phyloP scores from a whole-genome alignment of 2,113 vertebrate species.

The Nyctibius bracteatus region DNA sequence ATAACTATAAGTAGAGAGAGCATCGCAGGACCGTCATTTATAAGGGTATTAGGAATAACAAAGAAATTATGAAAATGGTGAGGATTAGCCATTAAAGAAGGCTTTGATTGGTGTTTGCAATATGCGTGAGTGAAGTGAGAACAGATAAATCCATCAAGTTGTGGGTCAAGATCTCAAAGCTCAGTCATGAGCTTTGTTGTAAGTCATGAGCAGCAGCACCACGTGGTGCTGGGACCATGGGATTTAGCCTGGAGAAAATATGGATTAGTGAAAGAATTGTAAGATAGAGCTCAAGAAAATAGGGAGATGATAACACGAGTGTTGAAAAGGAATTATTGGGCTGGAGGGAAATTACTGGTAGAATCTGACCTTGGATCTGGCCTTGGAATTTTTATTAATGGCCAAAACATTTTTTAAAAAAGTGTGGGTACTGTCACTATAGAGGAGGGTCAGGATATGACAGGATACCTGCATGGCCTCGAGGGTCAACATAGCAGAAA shows the following conservation, averaged over 20 bases:
- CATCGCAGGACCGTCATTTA: not conserved
- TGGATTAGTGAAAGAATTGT: not conserved
- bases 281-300: not conserved
- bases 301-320: not conserved
- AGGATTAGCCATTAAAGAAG: not conserved
- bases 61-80: not conserved
- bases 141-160: not conserved
- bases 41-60: not conserved
- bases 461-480: not conserved
- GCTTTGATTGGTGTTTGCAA: not conserved
- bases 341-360: not conserved
- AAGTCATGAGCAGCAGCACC: not conserved
- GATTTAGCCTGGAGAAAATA: not conserved
- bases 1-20: not conserved
- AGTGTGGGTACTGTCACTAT: not conserved
- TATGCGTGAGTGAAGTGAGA: not conserved
- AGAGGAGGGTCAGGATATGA: not conserved
- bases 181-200: not conserved
- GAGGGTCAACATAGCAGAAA: not conserved
- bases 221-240: not conserved
- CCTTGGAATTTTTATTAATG: not conserved
- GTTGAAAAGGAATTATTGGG: not conserved
- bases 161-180: not conserved
- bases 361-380: not conserved
- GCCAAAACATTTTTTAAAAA: not conserved